Evolutionary conservation across 2,797 vertebrate genomes (phyloP), one percentile per base, ranked within the genome.

Genomic region (Catamblyrhynchus diadema): DNA sequence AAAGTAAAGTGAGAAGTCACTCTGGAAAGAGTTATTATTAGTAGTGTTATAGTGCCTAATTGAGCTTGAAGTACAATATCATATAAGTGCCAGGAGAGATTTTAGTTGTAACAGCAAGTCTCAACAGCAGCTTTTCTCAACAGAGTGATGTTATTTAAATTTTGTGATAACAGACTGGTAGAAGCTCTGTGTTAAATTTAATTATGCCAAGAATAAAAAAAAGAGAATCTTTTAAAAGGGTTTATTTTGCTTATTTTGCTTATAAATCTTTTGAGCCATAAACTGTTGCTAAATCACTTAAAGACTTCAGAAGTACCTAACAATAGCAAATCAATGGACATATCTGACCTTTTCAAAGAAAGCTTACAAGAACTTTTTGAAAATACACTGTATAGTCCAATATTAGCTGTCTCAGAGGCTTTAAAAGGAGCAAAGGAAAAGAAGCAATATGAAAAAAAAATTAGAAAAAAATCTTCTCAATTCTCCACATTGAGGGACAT

Each of bases 161-260:
- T 22, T 60, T 62, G 7, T 50, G 20, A 35, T 37, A 65, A 50
- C 8, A 65, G 39, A 17, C 12, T 65, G 30, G 2, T 22, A 71
- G 22, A 81, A 83, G 3, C 6, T 25, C 14, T 71, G 4, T 62
- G 56, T 70, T 37, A 79, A 72, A 75, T 21, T 42, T 7, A 75
- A 75, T 54, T 82, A 24, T 33, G 9, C 8, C 35, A 67, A 53
- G 6, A 24, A 17, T 5, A 19, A 35, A 32, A 30, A 11, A 11
- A 20, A 13, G 5, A 6, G 1, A 66, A 35, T 1, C 0, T 62
- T 59, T 77, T 5, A 20, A 51, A 82, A 60, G 8, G 1, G 0
- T 21, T 81, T 61, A 28, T 81, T 90, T 88, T 74, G 3, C 13
- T 69, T 59, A 4, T 71, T 80, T 32, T 48, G 5, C 8, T 82